Evolutionary conservation across 1,140 invertebrate species (phyloP).

Genomic region (Musca vetustissima): DNA sequence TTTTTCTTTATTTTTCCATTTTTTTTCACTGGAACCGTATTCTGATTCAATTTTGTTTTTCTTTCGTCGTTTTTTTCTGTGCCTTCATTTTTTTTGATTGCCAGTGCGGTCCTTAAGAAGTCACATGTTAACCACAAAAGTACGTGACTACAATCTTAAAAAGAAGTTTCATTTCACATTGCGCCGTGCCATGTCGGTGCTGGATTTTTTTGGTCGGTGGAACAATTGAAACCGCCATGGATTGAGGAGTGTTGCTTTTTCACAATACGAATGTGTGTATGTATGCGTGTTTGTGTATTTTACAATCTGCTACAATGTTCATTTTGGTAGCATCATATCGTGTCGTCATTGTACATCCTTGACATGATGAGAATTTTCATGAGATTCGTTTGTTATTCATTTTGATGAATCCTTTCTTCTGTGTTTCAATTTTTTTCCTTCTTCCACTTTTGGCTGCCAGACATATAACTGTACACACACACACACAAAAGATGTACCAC

Average conservation of each 20-base stretch:
- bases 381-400: background rate
- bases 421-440: too few relatives aligned
- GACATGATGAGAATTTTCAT: slow-evolving; percentile 19
- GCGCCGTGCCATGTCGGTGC: background rate
- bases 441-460: too few relatives aligned
- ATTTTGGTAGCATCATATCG: background rate
- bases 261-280: background rate
- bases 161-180: background rate
- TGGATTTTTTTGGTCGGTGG: background rate
- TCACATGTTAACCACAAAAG: slow-evolving; percentile 17
- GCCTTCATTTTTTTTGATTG: background rate
- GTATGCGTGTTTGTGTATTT: background rate
- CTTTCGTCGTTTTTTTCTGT: background rate
- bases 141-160: slow-evolving; percentile 15
- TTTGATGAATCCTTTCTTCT: slow-evolving; percentile 4
- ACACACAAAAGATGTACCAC: too few relatives aligned
- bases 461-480: too few relatives aligned
- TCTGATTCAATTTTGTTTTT: background rate
- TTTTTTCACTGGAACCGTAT: too few relatives aligned
- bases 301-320: slow-evolving; percentile 15
- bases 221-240: too few relatives aligned
- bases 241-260: too few relatives aligned
- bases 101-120: slow-evolving; percentile 6
- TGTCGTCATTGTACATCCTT: background rate
- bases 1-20: background rate